A percentile compares a stretch with the other conserved stretches of the same genome.
phyloP scores from a whole-genome alignment of 2,797 vertebrate species.

The Phoeniculus purpureus region DNA sequence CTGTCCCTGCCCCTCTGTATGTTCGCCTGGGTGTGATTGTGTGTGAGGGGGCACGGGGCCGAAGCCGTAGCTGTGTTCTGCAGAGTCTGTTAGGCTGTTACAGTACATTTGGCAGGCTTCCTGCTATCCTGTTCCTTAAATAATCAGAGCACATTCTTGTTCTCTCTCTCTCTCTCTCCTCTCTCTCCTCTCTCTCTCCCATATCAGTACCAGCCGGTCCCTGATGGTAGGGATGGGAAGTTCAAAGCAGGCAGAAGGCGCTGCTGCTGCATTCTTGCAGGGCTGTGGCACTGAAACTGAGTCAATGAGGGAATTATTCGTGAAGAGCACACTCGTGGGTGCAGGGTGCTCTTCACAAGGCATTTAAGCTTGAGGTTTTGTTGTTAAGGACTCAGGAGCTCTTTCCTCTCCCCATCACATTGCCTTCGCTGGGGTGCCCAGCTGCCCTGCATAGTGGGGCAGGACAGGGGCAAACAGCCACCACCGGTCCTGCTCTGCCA shows the following conservation, averaged over 20 bases:
- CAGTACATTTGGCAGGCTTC: not conserved
- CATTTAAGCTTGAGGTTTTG: not conserved
- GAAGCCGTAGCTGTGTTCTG: not conserved
- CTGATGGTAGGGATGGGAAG: fast-evolving
- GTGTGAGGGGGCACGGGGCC: not conserved
- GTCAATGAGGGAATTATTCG: not conserved
- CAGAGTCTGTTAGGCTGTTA: not conserved
- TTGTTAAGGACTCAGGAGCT: not conserved
- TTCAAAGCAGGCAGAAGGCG: not conserved
- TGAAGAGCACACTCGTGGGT: not conserved
- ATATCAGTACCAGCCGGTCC: no score
- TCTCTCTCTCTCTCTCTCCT: not conserved
- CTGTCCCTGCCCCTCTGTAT: not conserved
- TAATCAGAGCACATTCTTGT: not conserved
- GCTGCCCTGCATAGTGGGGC: not conserved
- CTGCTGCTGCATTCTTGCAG: not conserved
- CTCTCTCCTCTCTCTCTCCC: no score
- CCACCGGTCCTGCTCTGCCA: not conserved
- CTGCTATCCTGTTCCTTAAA: not conserved
- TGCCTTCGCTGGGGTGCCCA: not conserved
- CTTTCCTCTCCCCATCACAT: not conserved
- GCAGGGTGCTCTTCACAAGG: no score
- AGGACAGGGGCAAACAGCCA: fast-evolving
- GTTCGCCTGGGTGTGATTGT: no score
- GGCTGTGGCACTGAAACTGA: not conserved